Percentiles rank a stretch among this genome's conserved stretches.
Conservation (phyloP, 1,140 invertebrate genomes). For the Camponotus floridanus region DNA sequence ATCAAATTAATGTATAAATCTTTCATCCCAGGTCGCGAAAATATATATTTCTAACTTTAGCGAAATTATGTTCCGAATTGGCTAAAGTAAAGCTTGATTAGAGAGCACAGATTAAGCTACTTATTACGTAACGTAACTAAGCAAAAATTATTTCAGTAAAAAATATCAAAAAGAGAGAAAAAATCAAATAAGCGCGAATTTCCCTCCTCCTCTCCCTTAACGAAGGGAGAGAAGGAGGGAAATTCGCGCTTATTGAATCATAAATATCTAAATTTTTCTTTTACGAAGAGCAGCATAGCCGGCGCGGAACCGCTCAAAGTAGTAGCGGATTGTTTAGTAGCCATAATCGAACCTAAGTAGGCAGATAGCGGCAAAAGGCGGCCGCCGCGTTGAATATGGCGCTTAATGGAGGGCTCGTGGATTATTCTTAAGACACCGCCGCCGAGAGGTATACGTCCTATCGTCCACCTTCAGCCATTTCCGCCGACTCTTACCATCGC, state of each 20-base stretch:
- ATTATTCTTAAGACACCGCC: conserved; percentile 66
- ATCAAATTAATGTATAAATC: background rate
- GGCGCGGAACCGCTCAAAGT: conserved; percentile 2
- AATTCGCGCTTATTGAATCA: conserved; percentile 14
- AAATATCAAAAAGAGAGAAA: background rate
- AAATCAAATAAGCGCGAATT: no score
- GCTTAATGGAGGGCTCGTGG: conserved; percentile 62
- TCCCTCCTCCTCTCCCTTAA: no score
- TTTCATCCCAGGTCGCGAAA: background rate
- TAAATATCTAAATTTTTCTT: conserved; percentile 34
- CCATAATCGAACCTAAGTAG: conserved; percentile 59
- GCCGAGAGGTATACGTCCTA: conserved; percentile 34
- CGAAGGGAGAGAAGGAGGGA: no score
- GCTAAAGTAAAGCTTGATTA: background rate
- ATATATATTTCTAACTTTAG: background rate
- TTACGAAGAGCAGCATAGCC: background rate
- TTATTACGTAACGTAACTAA: background rate
- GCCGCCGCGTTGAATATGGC: conserved; percentile 50
- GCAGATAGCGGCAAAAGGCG: conserved; percentile 37
- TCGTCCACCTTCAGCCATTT: conserved; percentile 32
- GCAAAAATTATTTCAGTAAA: background rate
- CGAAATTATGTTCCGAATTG: background rate
- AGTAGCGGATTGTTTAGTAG: conserved; percentile 37
- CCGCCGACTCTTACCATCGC: conserved; percentile 30
- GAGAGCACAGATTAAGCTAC: background rate